Evolutionary conservation across 2,113 vertebrate species (phyloP).

Genomic region (Amphiprion percula): DNA sequence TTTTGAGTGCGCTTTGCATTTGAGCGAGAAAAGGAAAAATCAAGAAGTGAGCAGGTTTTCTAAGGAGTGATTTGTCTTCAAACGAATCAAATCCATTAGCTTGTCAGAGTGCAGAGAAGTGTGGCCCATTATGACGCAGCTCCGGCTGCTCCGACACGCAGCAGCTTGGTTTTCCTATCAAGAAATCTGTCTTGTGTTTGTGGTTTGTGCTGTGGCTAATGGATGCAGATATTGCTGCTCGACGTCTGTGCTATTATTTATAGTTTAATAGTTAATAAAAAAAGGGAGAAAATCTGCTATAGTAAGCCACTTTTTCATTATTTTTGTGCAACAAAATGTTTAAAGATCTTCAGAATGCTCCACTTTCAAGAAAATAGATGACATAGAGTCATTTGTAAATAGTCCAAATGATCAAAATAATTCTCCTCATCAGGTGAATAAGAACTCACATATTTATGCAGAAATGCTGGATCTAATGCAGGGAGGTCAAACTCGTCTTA

Average conservation of each 20-base stretch:
- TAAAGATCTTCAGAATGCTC: not conserved
- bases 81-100: conserved; percentile 65
- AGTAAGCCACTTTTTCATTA: conserved; percentile 5
- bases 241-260: conserved; percentile 45
- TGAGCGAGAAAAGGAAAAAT: not conserved
- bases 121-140: conserved; percentile 61
- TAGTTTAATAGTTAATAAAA: conserved; percentile 54
- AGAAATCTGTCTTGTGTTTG: conserved; percentile 37
- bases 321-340: not conserved
- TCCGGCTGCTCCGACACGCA: conserved; percentile 46
- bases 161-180: conserved; percentile 53
- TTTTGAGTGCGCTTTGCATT: conserved; percentile 23
- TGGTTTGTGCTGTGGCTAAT: conserved; percentile 48
- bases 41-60: conserved; percentile 37
- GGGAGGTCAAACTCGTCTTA: too few relatives aligned
- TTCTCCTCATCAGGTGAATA: not conserved
- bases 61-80: conserved; percentile 55
- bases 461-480: not conserved
- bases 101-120: conserved; percentile 65
- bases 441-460: not conserved
- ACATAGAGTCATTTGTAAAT: conserved; percentile 1
- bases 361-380: not conserved
- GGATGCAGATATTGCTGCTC: conserved; percentile 46
- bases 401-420: not conserved
- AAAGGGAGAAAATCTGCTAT: conserved; percentile 12